These are phyloP conservation scores for Drosophila parabipectinata DNA, from an alignment of 1,140 invertebrate genomes.

Conservation along the genomic window DNA sequence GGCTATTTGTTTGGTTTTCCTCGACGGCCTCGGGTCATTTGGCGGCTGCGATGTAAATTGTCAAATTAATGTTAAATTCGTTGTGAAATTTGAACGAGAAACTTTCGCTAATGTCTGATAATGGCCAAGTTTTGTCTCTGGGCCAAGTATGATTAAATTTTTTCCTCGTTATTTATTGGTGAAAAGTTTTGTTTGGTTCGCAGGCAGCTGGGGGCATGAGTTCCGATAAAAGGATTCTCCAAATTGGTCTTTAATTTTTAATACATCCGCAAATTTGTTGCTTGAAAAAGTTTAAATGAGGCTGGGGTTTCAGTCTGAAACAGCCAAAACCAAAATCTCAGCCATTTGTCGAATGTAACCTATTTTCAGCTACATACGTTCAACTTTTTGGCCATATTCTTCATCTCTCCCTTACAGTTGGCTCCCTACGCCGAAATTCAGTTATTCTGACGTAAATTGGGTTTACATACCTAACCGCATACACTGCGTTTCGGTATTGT, in stretches of 20 bases:
- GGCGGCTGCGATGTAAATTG: constrained; percentile 59
- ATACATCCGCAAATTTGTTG: constrained; percentile 17
- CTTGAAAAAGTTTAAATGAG: constrained; percentile 3
- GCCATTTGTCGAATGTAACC: constrained; percentile 31
- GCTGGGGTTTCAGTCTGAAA: neutral
- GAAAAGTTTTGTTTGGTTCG: constrained; percentile 33
- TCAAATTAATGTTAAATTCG: constrained; percentile 79
- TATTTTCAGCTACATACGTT: neutral
- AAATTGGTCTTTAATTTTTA: constrained; percentile 62
- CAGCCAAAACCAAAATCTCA: constrained; percentile 24
- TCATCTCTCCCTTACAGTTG: constrained; percentile 23
- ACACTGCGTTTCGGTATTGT: constrained; percentile 8
- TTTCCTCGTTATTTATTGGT: constrained; percentile 66
- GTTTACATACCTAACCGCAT: constrained; percentile 44
- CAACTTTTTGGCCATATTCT: constrained; percentile 20
- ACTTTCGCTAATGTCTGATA: constrained; percentile 63
- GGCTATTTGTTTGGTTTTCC: constrained; percentile 22
- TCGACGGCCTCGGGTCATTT: constrained; percentile 39
- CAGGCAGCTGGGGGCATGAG: constrained; percentile 12
- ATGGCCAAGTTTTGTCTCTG: constrained; percentile 69
- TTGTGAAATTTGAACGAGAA: constrained; percentile 68
- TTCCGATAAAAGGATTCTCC: constrained; percentile 51
- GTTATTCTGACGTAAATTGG: constrained; percentile 59
- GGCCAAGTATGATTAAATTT: constrained; percentile 57
- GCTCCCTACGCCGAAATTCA: constrained; percentile 43